Evolutionary conservation across 2,888 invertebrate genomes (phyloP).

Genomic region (Mythimna vitellina): DNA sequence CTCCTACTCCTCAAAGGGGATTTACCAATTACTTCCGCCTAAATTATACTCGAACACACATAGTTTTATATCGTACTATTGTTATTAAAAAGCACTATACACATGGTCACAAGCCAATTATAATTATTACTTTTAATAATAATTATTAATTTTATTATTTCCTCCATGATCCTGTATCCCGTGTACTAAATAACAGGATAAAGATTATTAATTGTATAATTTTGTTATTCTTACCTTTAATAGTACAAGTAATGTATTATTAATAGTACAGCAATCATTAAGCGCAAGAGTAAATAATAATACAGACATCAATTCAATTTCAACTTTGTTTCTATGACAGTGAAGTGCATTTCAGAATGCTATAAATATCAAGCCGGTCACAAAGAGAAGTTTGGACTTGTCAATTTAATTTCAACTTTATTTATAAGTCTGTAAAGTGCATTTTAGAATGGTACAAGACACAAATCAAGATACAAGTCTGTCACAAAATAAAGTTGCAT

Average conservation of each 20-base stretch:
- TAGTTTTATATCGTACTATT: background rate
- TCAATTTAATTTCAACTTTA: background rate
- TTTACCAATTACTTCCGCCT: background rate
- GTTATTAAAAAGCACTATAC: background rate
- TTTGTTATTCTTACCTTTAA: conserved; percentile 20
- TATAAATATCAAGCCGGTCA: background rate
- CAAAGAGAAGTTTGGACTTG: too few relatives aligned
- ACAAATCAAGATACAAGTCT: background rate
- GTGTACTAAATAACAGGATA: conserved; percentile 36
- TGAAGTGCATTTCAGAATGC: background rate
- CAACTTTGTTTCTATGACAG: accelerated
- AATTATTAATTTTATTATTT: conserved; percentile 30
- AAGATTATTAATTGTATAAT: conserved; percentile 7
- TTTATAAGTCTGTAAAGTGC: background rate
- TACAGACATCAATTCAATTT: background rate
- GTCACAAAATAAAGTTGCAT: background rate
- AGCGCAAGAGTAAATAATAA: background rate
- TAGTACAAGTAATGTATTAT: background rate
- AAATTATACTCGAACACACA: too few relatives aligned
- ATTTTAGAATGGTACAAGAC: background rate
- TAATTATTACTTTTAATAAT: conserved; percentile 1
- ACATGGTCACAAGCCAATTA: background rate
- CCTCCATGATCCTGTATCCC: conserved; percentile 8
- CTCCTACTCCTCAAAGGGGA: too few relatives aligned
- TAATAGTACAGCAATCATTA: background rate